Conservation (phyloP, 2,113 vertebrate species). For the Cyanoliseus patagonus region DNA sequence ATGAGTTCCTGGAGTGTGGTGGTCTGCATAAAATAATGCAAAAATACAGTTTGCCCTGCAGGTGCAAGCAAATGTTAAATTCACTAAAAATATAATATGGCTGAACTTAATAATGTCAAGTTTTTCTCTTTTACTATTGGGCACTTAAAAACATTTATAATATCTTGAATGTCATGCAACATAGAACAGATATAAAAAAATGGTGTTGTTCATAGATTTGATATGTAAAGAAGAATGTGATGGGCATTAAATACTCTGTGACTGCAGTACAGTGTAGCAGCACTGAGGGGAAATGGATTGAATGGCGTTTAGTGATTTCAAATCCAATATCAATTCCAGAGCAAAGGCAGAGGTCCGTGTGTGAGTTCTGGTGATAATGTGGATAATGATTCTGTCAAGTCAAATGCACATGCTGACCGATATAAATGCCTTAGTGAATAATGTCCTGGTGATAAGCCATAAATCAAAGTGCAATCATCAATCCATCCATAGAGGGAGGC, state of each 20-base stretch:
- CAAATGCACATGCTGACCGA: constrained; percentile 1
- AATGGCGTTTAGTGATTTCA: not conserved
- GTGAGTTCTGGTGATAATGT: constrained; percentile 51
- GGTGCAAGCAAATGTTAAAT: not conserved
- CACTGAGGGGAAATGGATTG: not conserved
- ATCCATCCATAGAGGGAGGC: constrained; percentile 27
- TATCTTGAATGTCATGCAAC: not conserved
- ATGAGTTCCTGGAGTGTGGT: not conserved
- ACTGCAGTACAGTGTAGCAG: not conserved
- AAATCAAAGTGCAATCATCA: constrained; percentile 53
- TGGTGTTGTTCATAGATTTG: not conserved
- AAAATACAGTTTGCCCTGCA: not conserved
- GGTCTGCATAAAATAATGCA: not conserved
- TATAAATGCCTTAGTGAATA: constrained; percentile 45
- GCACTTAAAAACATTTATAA: not conserved
- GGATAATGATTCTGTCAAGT: constrained; percentile 59
- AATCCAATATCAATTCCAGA: not conserved
- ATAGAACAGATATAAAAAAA: not conserved
- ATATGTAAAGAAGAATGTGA: not conserved
- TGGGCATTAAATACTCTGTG: not conserved
- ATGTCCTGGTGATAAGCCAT: constrained; percentile 47
- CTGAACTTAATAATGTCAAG: not conserved
- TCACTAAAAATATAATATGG: not conserved
- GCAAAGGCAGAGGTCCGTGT: not conserved
- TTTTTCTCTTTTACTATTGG: not conserved